phyloP scores from a whole-genome alignment of 2,113 vertebrate species.

The Nothocercus julius region DNA sequence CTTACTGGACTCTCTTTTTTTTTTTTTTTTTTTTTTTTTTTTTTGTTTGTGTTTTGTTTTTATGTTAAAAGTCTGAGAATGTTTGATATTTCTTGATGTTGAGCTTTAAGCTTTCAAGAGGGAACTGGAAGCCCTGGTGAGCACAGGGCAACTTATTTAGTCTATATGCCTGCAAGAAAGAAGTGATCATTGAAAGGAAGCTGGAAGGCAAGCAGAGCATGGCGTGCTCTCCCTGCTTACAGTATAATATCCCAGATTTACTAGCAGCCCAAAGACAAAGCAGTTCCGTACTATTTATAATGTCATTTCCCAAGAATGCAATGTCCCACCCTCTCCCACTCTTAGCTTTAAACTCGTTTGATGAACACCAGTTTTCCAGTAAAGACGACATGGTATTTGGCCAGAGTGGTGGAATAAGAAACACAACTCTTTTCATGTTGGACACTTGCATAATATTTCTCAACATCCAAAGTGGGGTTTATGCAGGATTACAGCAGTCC shows the following conservation, averaged over 20 bases:
- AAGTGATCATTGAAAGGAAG: background rate
- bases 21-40: background rate
- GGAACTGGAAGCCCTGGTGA: rapidly evolving
- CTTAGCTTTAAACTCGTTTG: slow-evolving; percentile 52
- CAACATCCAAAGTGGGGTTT: slow-evolving; percentile 25
- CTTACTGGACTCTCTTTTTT: background rate
- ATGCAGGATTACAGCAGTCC: slow-evolving; percentile 37
- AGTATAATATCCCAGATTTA: background rate
- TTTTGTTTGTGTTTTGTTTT: background rate
- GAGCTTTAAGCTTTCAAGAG: background rate
- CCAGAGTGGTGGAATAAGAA: slow-evolving; percentile 54
- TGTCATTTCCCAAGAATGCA: slow-evolving; percentile 64
- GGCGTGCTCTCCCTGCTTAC: background rate
- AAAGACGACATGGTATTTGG: slow-evolving; percentile 59
- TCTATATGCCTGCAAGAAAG: background rate
- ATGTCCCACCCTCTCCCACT: slow-evolving; percentile 53
- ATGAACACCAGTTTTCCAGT: slow-evolving; percentile 64
- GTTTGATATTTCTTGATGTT: background rate
- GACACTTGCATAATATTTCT: slow-evolving; percentile 53
- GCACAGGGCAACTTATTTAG: background rate
- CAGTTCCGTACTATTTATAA: slow-evolving; percentile 40
- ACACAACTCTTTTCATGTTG: slow-evolving; percentile 54
- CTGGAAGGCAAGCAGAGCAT: background rate
- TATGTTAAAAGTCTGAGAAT: background rate
- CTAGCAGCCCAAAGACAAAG: slow-evolving; percentile 37